Evolutionary conservation across 2,113 vertebrate genomes (phyloP), one percentile per base, ranked within the genome.

Genomic region (Phoenicopterus ruber): DNA sequence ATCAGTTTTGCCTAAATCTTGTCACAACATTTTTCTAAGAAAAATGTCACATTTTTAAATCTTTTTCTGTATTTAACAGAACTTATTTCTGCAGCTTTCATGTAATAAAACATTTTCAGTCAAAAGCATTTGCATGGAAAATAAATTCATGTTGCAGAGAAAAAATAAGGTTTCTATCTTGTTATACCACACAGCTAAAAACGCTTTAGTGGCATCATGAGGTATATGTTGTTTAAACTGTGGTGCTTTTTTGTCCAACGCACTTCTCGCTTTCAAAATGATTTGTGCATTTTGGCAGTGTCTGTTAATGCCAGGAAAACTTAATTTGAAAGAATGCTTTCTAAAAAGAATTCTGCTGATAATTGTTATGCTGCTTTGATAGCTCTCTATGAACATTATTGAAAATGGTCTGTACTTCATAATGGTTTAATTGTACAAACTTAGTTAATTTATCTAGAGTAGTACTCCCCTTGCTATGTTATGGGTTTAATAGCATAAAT

Each of bases 1-100:
- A 63, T 67, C 47, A 8, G 16, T 79, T 95, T 72, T 84, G 58
- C 58, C n/a, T 89, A 59, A 65, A 52, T 76, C 44, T 79, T 93
- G 54, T 94, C 83, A 69, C 32, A 88, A 73, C 57, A 36, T 91
- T 95, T 97, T 96, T 96, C 96, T 94, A 58, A 91, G 95, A 94
- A 95, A 97, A 95, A 82, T 89, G 36, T n/a, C 36, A 49, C 46
- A 13, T 46, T 90, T 79, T 11, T 11, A 19, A 34, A 18, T 44
- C 81, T 66, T 88, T 82, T 82, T 77, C 85, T 88, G 42, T 94
- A 50, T 95, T 86, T 93, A 74, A 74, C 93, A 93, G 90, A 96
- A 77, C 40, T 91, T 93, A 77, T 88, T 91, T 86, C 92, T 86
- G 49, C 65, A 70, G 20, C 57, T 86, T 92, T 77, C 73, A 26